Conservation (phyloP, 1,140 invertebrate genomes). For the Babylonia areolata region DNA sequence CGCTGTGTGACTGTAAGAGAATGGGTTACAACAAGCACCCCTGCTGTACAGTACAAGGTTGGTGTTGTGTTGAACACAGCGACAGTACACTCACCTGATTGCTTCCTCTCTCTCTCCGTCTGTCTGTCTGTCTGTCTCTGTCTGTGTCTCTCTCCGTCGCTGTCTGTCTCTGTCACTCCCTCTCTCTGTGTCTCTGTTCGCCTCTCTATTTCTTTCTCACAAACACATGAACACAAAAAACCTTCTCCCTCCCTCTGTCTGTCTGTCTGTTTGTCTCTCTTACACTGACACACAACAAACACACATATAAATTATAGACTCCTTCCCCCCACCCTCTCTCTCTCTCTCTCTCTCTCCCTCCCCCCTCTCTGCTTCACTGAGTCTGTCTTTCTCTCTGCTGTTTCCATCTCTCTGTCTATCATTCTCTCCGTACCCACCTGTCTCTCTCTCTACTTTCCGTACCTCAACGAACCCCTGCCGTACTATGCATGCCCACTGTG, state of each 20-base stretch:
- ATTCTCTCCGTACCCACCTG: background rate
- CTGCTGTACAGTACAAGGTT: too few relatives aligned
- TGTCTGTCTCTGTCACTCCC: background rate
- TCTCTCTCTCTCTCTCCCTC: background rate
- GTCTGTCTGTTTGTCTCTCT: background rate
- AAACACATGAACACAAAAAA: too few relatives aligned
- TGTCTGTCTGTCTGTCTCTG: background rate
- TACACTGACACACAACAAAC: too few relatives aligned
- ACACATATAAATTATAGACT: too few relatives aligned
- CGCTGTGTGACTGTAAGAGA: too few relatives aligned
- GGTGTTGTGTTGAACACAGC: too few relatives aligned
- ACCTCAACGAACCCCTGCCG: too few relatives aligned
- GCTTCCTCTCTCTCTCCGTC: background rate
- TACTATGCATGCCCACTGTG: too few relatives aligned
- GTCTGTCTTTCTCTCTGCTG: background rate
- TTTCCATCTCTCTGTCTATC: slow-evolving; percentile 14
- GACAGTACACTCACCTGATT: too few relatives aligned
- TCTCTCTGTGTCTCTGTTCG: background rate
- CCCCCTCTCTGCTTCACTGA: slow-evolving; percentile 9
- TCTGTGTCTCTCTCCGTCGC: background rate
- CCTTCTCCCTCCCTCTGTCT: background rate
- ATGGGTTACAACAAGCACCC: too few relatives aligned
- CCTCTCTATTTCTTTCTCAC: background rate
- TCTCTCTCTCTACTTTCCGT: background rate
- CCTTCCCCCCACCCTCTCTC: background rate